Base-by-base conservation (phyloP, 1,140 invertebrate species). In the Drosophila auraria region DNA sequence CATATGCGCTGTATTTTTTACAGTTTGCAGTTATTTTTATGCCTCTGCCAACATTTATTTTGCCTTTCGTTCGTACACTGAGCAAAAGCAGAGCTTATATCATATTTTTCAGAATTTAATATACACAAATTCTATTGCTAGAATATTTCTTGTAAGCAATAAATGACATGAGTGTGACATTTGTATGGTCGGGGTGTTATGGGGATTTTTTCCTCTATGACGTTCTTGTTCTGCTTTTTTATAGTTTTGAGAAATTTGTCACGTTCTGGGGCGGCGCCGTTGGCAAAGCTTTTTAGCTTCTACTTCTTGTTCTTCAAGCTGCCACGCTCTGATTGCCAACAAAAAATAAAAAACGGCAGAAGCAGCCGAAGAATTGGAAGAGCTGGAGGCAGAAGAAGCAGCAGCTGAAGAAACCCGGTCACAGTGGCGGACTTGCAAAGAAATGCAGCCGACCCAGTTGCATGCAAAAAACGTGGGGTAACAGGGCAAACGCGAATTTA, bases 211-310 rank as follows among this genome's bases (percentile, higher is more conserved):
- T 17, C 23, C 11, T 23, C 12, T 33, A 50, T 53, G 23, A 36
- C 59, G 23, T 66, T 44, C 20, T 45, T 58, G 42, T 54, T 44
- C 23, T 51, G 20, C 20, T 42, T 27, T 57, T 33, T 17, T 56
- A 64, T 77, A 71, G 64, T 78, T 89, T 57, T 81, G 51, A 70
- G 59, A 89, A 89, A 89, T 89, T 89, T 89, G 84, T 89, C 84
- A 89, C 84, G 84, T 89, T 89, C 82, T 83, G 49, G 38, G 60
- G 71, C 57, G 76, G 66, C 81, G 56, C 59, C 63, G 60, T 74
- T 68, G 63, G 65, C 75, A 70, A 51, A 78, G 56, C 27, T 76
- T 49, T 57, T 74, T 17, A 61, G 27, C 58, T 68, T 17, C 5
- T n/a, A 23, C 27, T 40, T 47, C 9, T 53, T 54, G 25, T 71